Conservation (phyloP, 2,113 vertebrate genomes). For the Triplophysa dalaica region DNA sequence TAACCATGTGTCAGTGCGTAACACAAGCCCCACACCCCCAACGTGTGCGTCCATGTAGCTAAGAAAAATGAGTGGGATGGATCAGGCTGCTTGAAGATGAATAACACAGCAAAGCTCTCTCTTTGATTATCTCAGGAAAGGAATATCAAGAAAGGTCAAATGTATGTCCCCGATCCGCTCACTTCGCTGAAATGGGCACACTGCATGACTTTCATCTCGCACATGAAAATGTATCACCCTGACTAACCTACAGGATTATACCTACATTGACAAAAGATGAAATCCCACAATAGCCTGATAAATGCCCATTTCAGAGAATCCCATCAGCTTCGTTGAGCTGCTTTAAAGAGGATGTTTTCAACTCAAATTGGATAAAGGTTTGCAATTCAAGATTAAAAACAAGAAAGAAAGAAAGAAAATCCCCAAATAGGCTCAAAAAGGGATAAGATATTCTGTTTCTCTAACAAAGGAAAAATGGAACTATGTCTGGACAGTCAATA, state of each 20-base stretch:
- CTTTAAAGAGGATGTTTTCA: constrained; percentile 12
- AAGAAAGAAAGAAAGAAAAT: constrained; percentile 11
- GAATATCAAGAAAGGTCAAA: constrained; percentile 56
- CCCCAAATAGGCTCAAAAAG: neutral
- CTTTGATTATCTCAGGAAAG: constrained; percentile 37
- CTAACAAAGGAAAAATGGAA: neutral
- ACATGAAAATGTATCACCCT: neutral
- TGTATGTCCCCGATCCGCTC: constrained; percentile 14
- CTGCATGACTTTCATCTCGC: constrained; percentile 2
- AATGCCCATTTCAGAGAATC: constrained; percentile 18
- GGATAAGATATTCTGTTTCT: neutral
- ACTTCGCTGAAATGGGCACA: constrained; percentile 32
- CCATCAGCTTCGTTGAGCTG: constrained; percentile 34
- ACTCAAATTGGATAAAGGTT: constrained; percentile 22
- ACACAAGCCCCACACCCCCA: neutral
- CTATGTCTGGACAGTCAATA: neutral
- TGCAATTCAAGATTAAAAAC: neutral
- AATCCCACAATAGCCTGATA: constrained; percentile 37
- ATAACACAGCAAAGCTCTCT: constrained; percentile 43
- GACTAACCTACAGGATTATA: constrained; percentile 8
- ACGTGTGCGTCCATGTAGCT: constrained; percentile 22
- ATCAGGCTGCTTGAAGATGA: constrained; percentile 30
- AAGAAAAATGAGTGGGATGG: constrained; percentile 29
- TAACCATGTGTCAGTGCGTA: constrained; percentile 24
- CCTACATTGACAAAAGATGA: constrained; percentile 31